Base-by-base conservation (phyloP, 1,140 invertebrate genomes). In the Conopomorpha cramerella region DNA sequence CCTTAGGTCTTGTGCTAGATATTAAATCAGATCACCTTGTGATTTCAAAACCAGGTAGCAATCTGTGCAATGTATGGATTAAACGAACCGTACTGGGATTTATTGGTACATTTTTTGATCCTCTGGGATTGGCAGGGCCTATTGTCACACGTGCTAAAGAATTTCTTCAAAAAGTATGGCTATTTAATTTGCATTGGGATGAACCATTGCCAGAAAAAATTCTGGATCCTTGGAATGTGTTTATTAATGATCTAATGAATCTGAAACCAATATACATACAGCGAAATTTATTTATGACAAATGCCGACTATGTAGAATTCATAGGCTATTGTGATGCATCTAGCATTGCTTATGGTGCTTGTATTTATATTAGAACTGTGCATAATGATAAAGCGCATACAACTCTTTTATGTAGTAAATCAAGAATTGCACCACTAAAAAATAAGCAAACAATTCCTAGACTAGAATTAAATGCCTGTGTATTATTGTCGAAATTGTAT, bases 101-200 rank as follows among this genome's bases (percentile, higher is more conserved):
- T 17, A 36, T 55, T 13, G 40, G 38, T 11, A 44, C 36, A 45
- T 41, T 52, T 4, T 55, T 33, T 41, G 52, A 52, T 37, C 46
- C 46, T 7, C 35, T 55, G 33, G 51, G 51, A 2, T 36, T 51
- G 17, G 34, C 39, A 23, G 42, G 42, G 26, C 48, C 49, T 1
- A 17, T 55, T 11, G 26, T 42, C 1, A 36, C 51, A 8, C 30
- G 33, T 18, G 48, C 39, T 13, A 54, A 54, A 18, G 8, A 46
- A n/a, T 29, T 55, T 28, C 39, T 52, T 15, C 49, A 49, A 39
- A 25, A 41, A 34, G 13, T 55, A 11, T 55, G 49, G 52, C 19
- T 17, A 19, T n/a, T n/a, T n/a, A n/a, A 36, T n/a, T 55, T 11
- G 34, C n/a, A 36, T 10, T 43, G 36, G 41, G 41, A 43, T 16